Evolutionary conservation across 1,140 invertebrate genomes (phyloP), one percentile per base, ranked within the genome.

Genomic region (Pseudobourletiella spinata): DNA sequence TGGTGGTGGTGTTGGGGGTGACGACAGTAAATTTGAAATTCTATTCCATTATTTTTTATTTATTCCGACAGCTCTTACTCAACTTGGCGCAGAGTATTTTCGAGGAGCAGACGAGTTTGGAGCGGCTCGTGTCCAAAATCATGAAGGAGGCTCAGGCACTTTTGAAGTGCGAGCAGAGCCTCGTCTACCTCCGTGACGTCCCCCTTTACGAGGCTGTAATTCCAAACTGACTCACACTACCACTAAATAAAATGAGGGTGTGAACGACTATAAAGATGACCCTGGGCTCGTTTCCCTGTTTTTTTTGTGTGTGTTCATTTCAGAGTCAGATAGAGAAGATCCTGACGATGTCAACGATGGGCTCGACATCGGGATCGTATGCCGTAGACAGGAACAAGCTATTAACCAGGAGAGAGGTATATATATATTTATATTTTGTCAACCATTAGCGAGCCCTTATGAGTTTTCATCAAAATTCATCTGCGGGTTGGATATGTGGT

Each of bases 91-190:
- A 88, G 68, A 88, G 87, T 72, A 91, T 94, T 71, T 94, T 94
- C 75, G 89, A 92, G 75, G 89, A 93, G 75, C 89, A 96, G 73
- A 94, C 89, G 72, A 57, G 62, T 74, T 77, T 96, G 65, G 90
- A 95, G 73, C 88, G 88, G 69, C 79, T 96, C 14, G 91, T 96
- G 24, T 92, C 89, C 50, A 95, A 95, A 79, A 96, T 97, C 68
- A 96, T 96, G 91, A 90, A 87, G 6, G 90, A 96, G 76, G 92
- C 93, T 0, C 82, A 92, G 67, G 91, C 93, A 65, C 76, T 96
- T 56, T 78, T 97, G 26, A 93, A 94, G 73, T 96, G 92, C 75
- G 89, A 95, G 72, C 79, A 89, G 54, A 95, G 91, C 73, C 85
- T 91, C 1, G 91, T 97, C 1, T 95, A 91, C 74, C 81, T 93